These are phyloP conservation scores for Hestina assimilis DNA, from an alignment of 1,140 invertebrate species.

Conservation along the genomic window DNA sequence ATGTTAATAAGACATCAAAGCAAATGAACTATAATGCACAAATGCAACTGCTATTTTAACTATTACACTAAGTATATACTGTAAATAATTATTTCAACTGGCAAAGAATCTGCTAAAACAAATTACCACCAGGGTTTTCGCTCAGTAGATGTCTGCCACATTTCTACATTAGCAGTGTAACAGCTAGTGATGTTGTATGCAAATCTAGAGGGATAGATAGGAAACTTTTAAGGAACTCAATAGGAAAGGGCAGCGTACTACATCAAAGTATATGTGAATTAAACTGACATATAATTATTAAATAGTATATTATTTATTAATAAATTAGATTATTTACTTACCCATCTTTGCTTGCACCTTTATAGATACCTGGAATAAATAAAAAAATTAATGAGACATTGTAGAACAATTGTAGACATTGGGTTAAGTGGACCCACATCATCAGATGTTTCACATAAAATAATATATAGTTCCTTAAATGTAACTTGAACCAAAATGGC, in stretches of 20 bases:
- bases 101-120: background rate
- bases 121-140: conserved; percentile 63
- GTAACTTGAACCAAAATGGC: too few relatives aligned
- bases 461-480: too few relatives aligned
- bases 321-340: conserved; percentile 35
- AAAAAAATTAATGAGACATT: conserved; percentile 8
- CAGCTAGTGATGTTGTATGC: conserved; percentile 50
- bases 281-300: too few relatives aligned
- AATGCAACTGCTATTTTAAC: background rate
- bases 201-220: conserved; percentile 39
- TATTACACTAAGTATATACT: too few relatives aligned
- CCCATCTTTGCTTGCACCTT: conserved; percentile 50
- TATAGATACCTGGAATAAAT: conserved; percentile 61
- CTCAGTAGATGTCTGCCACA: conserved; percentile 43
- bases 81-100: background rate
- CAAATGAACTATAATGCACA: background rate
- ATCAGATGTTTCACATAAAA: too few relatives aligned
- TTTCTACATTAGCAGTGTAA: conserved; percentile 49
- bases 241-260: conserved; percentile 16
- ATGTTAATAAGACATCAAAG: too few relatives aligned
- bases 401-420: too few relatives aligned
- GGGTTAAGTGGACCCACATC: too few relatives aligned
- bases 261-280: too few relatives aligned
- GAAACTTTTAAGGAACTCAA: conserved; percentile 2
- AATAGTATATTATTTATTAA: conserved; percentile 9